Evolutionary conservation across 2,113 vertebrate species (phyloP), one percentile per base, ranked within the genome.

Genomic region (Excalfactoria chinensis): DNA sequence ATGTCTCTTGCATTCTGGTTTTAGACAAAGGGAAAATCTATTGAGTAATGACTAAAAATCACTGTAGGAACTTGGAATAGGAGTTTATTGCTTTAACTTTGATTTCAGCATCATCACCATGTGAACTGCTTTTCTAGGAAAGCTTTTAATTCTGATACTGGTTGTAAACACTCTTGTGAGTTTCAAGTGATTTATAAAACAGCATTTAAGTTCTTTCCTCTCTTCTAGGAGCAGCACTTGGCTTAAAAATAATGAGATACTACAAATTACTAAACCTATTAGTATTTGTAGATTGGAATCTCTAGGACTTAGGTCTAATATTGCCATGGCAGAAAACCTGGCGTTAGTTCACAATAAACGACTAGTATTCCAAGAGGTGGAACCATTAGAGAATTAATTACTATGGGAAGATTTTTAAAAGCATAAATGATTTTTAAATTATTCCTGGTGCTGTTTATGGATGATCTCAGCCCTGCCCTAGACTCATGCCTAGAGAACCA

Each of bases 241-340:
- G 40, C 58, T 90, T 80, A 77, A 60, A 87, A 53, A 44, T 90
- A 92, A 68, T 13, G 43, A 94, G 60, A 80, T 40, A 70, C 25
- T 79, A 88, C 90, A 91, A 85, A 80, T 59, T 41, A 77, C 56
- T 86, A 84, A 89, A 83, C 26, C 43, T 89, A 44, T 87, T 93
- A 93, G 43, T 14, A 32, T 73, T 41, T 75, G 35, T 22, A 13
- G 21, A 9, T 63, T 73, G 80, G 49, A 51, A 66, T 55, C 41
- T 67, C 11, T 59, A 19, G 46, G 22, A 49, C 28, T 85, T 53
- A 55, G 14, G 6, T 79, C 34, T 66, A 84, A 30, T 68, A 2
- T 86, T 73, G 41, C 18, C 0, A 1, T 35, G 74, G 78, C 87
- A 89, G 87, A 28, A 85, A 76, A 79, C 46, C 60, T 66, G 72